Evolutionary conservation across 2,888 invertebrate genomes (phyloP).

Genomic region (Scotopteryx bipunctaria): DNA sequence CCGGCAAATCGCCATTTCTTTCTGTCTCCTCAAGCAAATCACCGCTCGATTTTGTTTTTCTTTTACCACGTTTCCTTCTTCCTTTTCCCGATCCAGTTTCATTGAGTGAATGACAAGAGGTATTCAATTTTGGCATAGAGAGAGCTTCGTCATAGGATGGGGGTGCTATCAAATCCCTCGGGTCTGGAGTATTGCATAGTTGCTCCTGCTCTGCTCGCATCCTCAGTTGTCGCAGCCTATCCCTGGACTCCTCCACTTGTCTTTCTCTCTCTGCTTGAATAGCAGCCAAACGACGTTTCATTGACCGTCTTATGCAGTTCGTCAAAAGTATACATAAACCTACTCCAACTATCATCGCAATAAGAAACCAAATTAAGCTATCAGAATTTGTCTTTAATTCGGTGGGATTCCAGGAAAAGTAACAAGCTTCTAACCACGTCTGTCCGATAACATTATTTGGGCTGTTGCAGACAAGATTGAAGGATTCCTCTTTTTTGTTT

Average conservation of each 20-base stretch:
- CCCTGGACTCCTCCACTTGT: slow-evolving; percentile 83
- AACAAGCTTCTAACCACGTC: slow-evolving; percentile 88
- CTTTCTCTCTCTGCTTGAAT: slow-evolving; percentile 80
- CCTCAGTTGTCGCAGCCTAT: slow-evolving; percentile 79
- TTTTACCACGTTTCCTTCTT: slow-evolving; percentile 65
- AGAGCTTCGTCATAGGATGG: slow-evolving; percentile 91
- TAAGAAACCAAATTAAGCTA: slow-evolving; percentile 83
- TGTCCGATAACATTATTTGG: slow-evolving; percentile 85
- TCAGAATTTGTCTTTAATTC: slow-evolving; percentile 66
- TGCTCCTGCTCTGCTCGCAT: slow-evolving; percentile 80
- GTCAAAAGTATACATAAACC: slow-evolving; percentile 80
- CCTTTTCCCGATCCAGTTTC: slow-evolving; percentile 73
- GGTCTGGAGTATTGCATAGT: slow-evolving; percentile 85
- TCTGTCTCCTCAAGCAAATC: slow-evolving; percentile 77
- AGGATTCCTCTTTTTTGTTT: slow-evolving; percentile 76
- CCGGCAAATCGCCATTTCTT: slow-evolving; percentile 65
- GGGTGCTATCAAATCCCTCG: slow-evolving; percentile 86
- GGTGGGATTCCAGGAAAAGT: slow-evolving; percentile 82
- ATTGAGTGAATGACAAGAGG: slow-evolving; percentile 83
- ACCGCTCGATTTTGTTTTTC: slow-evolving; percentile 80
- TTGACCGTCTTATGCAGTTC: slow-evolving; percentile 79
- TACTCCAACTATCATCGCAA: slow-evolving; percentile 81
- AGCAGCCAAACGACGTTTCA: slow-evolving; percentile 78
- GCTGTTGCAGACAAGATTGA: slow-evolving; percentile 85
- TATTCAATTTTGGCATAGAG: slow-evolving; percentile 87